Conservation (phyloP, 2,113 vertebrate species). For the Cynopterus brachyotis region DNA sequence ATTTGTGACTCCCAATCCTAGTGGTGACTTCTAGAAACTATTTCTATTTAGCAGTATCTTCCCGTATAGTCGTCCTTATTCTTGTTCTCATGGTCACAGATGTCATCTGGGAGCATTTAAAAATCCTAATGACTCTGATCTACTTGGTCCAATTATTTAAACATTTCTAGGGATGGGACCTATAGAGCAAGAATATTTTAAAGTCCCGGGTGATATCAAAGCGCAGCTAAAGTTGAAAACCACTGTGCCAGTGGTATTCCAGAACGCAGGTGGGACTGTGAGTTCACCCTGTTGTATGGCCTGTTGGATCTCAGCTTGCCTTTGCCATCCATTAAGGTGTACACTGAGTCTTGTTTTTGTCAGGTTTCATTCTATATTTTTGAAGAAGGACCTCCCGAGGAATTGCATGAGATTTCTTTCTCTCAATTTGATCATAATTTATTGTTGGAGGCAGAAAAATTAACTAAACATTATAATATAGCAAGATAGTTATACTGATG, state of each 20-base stretch:
- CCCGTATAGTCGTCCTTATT: background rate
- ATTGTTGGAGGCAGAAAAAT: background rate
- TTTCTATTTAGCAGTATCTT: background rate
- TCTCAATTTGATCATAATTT: background rate
- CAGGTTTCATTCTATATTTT: background rate
- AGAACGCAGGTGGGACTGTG: background rate
- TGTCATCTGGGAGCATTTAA: background rate
- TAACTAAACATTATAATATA: background rate
- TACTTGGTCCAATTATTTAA: background rate
- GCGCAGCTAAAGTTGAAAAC: background rate
- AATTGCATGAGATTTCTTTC: background rate
- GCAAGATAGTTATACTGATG: background rate
- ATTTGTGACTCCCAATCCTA: background rate
- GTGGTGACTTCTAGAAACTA: background rate
- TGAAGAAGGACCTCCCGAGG: background rate
- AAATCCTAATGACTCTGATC: background rate
- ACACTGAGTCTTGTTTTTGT: background rate
- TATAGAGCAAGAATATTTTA: background rate
- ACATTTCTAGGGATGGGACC: background rate
- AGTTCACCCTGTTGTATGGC: background rate
- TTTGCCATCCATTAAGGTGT: background rate
- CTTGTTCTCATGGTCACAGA: background rate
- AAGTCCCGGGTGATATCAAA: background rate
- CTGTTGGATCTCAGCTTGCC: background rate
- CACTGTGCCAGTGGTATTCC: background rate